Conservation (phyloP, 2,888 invertebrate genomes). For the Pristionchus exspectatus region DNA sequence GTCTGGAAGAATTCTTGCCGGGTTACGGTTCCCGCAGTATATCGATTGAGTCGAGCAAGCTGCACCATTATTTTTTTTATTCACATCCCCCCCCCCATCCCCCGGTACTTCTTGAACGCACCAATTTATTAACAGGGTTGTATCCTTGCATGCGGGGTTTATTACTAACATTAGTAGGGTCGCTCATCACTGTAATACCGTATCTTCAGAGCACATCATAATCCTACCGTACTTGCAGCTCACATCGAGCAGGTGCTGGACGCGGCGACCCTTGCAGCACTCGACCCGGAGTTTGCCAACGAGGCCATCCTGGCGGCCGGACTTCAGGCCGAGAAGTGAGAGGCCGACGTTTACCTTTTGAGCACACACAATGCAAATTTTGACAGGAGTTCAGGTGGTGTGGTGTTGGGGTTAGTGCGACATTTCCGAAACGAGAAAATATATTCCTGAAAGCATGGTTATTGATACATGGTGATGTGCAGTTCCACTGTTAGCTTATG, state of each 20-base stretch:
- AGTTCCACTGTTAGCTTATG: not conserved
- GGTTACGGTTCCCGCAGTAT: not conserved
- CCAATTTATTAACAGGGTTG: too few relatives aligned
- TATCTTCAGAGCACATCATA: not conserved
- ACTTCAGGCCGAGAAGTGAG: conserved; percentile 50
- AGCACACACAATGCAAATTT: not conserved
- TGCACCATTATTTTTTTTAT: too few relatives aligned
- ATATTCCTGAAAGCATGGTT: not conserved
- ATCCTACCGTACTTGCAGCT: not conserved
- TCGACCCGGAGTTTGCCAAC: conserved; percentile 34
- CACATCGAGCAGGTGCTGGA: conserved; percentile 53
- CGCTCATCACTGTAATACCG: not conserved
- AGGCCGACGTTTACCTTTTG: not conserved
- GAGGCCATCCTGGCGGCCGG: conserved; percentile 42
- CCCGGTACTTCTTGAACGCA: too few relatives aligned
- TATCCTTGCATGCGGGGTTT: too few relatives aligned
- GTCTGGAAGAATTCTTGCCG: too few relatives aligned
- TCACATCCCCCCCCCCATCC: too few relatives aligned
- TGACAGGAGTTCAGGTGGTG: not conserved
- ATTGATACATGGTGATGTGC: not conserved
- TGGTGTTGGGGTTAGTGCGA: not conserved
- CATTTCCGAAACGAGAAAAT: not conserved
- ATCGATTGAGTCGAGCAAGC: not conserved
- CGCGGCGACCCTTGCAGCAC: conserved; percentile 5
- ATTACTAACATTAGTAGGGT: too few relatives aligned